Conservation (phyloP, 2,113 vertebrate genomes). For the Takifugu bimaculatus region DNA sequence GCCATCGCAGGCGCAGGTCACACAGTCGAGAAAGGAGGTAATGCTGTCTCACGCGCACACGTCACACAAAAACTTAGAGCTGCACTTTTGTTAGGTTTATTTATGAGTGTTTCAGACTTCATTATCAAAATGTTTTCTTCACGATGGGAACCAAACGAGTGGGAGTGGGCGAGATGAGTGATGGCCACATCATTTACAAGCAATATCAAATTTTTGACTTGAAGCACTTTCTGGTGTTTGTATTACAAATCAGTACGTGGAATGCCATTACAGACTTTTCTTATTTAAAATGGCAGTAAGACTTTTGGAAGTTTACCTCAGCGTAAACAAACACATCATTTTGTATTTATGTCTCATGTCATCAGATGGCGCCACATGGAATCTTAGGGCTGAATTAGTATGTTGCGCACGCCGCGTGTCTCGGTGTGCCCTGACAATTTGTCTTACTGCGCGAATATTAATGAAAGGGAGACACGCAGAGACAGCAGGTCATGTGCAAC, state of each 20-base stretch:
- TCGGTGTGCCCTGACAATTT: constrained; percentile 10
- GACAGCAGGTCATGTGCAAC: constrained; percentile 32
- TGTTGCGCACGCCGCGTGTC: constrained; percentile 17
- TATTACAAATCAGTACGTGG: constrained; percentile 27
- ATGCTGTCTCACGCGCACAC: constrained; percentile 1
- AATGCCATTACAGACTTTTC: constrained; percentile 38
- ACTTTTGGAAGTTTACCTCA: constrained; percentile 40
- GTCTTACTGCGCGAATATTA: constrained; percentile 25
- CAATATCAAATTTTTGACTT: not conserved
- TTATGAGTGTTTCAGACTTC: not conserved
- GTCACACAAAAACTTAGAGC: not conserved
- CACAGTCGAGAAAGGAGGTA: constrained; percentile 89
- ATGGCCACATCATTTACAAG: constrained; percentile 6
- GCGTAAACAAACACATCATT: constrained; percentile 45
- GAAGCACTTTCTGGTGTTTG: constrained; percentile 20
- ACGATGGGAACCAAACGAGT: too few relatives aligned
- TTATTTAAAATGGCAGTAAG: constrained; percentile 26
- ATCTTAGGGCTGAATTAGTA: constrained; percentile 25
- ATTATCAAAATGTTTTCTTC: not conserved
- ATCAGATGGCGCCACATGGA: constrained; percentile 40
- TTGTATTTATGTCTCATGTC: constrained; percentile 36
- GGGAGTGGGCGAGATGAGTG: constrained; percentile 3
- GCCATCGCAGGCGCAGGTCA: constrained; percentile 83
- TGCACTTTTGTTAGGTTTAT: not conserved
- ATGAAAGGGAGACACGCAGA: constrained; percentile 26